Evolutionary conservation across 2,113 vertebrate genomes (phyloP).

Genomic region (Spermophilus dauricus): DNA sequence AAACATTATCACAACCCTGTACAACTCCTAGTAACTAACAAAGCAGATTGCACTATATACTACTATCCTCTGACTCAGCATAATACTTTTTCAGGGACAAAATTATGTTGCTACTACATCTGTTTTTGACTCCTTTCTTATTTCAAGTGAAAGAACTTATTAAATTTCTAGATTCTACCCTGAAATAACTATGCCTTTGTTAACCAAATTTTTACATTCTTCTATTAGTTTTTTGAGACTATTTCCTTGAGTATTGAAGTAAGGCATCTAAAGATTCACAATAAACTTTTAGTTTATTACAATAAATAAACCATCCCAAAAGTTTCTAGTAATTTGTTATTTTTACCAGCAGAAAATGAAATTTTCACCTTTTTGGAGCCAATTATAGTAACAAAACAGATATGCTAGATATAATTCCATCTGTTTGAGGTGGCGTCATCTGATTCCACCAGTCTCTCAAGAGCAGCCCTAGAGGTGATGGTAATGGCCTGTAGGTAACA

Average conservation of each 20-base stretch:
- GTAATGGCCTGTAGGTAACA: background rate
- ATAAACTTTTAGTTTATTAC: background rate
- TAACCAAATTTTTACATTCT: background rate
- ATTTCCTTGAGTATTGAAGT: background rate
- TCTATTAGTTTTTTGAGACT: background rate
- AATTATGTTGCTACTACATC: background rate
- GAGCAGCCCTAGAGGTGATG: background rate
- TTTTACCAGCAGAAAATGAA: background rate
- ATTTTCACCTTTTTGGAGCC: background rate
- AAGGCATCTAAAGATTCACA: background rate
- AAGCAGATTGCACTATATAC: background rate
- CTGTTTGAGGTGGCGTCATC: background rate
- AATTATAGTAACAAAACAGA: background rate
- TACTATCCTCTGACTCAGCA: background rate
- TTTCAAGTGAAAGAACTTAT: background rate
- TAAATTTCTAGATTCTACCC: background rate
- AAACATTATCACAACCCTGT: background rate
- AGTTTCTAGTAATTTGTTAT: background rate
- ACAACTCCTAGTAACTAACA: background rate
- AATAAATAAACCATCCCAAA: background rate
- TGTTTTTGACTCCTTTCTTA: background rate
- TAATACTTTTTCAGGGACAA: background rate
- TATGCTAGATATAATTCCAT: background rate
- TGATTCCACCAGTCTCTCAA: background rate
- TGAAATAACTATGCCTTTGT: background rate